phyloP scores from a whole-genome alignment of 2,113 vertebrate species.

The Thinocorus orbignyianus region DNA sequence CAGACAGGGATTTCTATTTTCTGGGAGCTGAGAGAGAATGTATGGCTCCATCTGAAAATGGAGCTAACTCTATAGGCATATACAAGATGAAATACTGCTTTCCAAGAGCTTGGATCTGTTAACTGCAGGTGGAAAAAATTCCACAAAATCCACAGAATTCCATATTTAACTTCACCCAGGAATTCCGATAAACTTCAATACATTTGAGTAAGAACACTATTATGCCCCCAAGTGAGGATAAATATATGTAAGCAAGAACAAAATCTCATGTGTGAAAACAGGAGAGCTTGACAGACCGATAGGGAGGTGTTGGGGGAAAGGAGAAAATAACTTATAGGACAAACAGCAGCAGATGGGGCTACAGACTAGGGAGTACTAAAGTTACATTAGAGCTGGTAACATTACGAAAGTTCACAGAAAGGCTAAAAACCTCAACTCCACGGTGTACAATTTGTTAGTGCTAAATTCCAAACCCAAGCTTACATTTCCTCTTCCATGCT shows the following conservation, averaged over 20 bases:
- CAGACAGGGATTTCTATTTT: not conserved
- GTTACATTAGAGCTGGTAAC: not conserved
- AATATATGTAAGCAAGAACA: not conserved
- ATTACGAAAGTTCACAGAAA: not conserved
- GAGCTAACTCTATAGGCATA: not conserved
- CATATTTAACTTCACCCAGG: not conserved
- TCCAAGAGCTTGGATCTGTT: not conserved
- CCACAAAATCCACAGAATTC: not conserved
- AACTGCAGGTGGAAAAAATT: fast-evolving
- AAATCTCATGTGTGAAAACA: not conserved
- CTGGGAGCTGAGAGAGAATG: not conserved
- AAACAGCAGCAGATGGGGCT: not conserved
- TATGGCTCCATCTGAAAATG: not conserved
- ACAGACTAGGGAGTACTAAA: not conserved
- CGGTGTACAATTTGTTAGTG: not conserved
- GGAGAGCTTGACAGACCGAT: not conserved
- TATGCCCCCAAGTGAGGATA: not conserved
- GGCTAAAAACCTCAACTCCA: not conserved
- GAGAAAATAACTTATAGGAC: not conserved
- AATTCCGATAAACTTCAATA: not conserved
- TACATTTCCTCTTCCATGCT: not conserved
- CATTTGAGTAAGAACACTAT: not conserved
- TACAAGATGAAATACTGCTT: not conserved
- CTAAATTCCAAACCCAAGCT: not conserved
- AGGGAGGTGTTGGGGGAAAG: fast-evolving